Percentiles rank a stretch among this genome's conserved stretches.
Evolutionary conservation across 2,888 invertebrate species (phyloP).

Genomic region (Macrophya annulata): DNA sequence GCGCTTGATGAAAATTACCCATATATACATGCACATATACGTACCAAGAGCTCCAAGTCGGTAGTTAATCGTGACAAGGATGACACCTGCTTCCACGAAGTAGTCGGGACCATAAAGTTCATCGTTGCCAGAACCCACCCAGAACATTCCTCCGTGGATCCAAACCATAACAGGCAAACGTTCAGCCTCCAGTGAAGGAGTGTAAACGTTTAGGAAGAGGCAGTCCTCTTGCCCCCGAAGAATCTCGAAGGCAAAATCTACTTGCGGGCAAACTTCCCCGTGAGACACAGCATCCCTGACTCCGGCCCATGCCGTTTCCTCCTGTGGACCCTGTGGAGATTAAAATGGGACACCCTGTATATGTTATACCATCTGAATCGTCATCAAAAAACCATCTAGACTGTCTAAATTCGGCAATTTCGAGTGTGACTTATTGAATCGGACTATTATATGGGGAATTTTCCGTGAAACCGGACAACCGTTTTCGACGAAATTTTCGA

Average conservation of each 20-base stretch:
- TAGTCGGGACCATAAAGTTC: slow-evolving; percentile 77
- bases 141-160: slow-evolving; percentile 79
- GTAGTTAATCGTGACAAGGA: slow-evolving; percentile 80
- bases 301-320: slow-evolving; percentile 77
- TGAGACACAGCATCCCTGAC: slow-evolving; percentile 76
- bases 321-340: slow-evolving; percentile 78
- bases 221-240: slow-evolving; percentile 77
- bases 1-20: no score
- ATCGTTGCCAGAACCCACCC: slow-evolving; percentile 71
- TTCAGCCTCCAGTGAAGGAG: slow-evolving; percentile 69
- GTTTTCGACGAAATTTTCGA: no score
- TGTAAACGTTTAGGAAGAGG: slow-evolving; percentile 79
- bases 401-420: no score
- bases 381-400: no score
- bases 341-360: no score
- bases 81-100: slow-evolving; percentile 71
- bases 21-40: background rate
- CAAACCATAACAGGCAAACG: slow-evolving; percentile 81
- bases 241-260: slow-evolving; percentile 71
- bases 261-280: slow-evolving; percentile 75
- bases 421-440: no score
- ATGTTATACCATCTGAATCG: background rate
- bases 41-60: slow-evolving; percentile 24
- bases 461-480: no score
- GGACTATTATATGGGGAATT: no score